Conservation (phyloP, 2,797 vertebrate genomes). For the Capromys pilorides region DNA sequence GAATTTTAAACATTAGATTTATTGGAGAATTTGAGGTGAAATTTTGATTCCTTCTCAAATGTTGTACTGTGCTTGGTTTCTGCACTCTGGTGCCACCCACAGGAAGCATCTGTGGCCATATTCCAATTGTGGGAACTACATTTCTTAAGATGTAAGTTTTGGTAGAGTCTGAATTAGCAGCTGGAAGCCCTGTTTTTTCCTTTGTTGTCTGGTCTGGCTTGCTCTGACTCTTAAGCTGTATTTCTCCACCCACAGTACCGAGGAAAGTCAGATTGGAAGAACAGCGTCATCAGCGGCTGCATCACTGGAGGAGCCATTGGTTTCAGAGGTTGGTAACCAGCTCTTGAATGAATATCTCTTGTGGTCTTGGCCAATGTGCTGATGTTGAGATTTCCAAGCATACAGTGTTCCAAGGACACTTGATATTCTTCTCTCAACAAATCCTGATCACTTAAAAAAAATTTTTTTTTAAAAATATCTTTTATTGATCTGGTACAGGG, state of each 20-base stretch:
- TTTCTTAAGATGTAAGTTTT: slow-evolving; percentile 41
- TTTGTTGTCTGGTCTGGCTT: not conserved
- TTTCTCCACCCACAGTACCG: slow-evolving; percentile 89
- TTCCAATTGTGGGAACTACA: slow-evolving; percentile 1
- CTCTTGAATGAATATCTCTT: not conserved
- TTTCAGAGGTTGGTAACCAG: slow-evolving; percentile 90
- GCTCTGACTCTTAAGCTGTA: slow-evolving; percentile 53
- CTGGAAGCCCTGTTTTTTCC: slow-evolving; percentile 3
- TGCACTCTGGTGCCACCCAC: not conserved
- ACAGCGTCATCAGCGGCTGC: slow-evolving; percentile 96
- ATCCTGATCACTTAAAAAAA: not conserved
- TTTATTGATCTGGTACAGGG: too few relatives aligned
- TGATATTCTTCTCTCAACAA: slow-evolving; percentile 37
- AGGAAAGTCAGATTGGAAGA: slow-evolving; percentile 97
- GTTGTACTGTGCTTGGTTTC: not conserved
- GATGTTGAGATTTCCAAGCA: slow-evolving; percentile 46
- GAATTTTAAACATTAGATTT: not conserved
- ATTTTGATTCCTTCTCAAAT: not conserved
- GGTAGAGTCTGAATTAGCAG: slow-evolving; percentile 3
- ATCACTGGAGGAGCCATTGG: slow-evolving; percentile 96
- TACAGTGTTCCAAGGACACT: not conserved
- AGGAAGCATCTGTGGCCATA: slow-evolving; percentile 11
- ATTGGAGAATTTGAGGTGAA: not conserved
- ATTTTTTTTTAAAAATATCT: too few relatives aligned
- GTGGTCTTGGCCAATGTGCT: slow-evolving; percentile 37